phyloP scores from a whole-genome alignment of 2,113 vertebrate species.

The Seriola quinqueradiata region DNA sequence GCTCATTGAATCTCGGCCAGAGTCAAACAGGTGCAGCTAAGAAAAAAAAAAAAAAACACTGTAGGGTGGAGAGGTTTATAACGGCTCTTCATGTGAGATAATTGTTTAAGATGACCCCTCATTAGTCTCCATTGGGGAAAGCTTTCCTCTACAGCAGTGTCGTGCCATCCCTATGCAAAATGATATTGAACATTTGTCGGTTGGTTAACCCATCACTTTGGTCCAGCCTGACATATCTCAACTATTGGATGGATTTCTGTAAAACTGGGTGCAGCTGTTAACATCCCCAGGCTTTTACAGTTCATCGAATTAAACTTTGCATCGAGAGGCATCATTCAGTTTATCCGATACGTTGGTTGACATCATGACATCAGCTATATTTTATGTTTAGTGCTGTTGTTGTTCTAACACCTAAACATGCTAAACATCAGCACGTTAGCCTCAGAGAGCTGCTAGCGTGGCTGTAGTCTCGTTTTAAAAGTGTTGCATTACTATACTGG shows the following conservation, averaged over 20 bases:
- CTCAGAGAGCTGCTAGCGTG: neutral
- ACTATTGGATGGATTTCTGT: neutral
- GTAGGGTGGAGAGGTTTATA: neutral
- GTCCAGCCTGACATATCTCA: neutral
- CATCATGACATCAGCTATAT: too few species aligned
- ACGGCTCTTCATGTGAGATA: neutral
- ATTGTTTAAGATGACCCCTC: neutral
- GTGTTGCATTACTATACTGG: neutral
- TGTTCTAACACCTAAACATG: too few species aligned
- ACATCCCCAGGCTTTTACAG: too few species aligned
- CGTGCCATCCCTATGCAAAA: neutral
- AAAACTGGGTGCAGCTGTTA: neutral
- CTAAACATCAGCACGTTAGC: too few species aligned
- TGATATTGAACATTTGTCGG: neutral
- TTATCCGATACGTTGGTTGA: too few species aligned
- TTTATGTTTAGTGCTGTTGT: too few species aligned
- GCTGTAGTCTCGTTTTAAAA: too few species aligned
- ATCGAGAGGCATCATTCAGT: too few species aligned
- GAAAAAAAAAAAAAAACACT: slow-evolving; percentile 5
- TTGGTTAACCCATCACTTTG: neutral
- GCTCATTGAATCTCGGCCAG: slow-evolving; percentile 10
- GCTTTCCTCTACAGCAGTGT: neutral
- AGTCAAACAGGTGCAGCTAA: slow-evolving; percentile 21
- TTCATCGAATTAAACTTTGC: too few species aligned
- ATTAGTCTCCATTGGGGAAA: neutral